Evolutionary conservation across 2,888 invertebrate genomes (phyloP), one percentile per base, ranked within the genome.

Genomic region (Drosophila stalkeri): DNA sequence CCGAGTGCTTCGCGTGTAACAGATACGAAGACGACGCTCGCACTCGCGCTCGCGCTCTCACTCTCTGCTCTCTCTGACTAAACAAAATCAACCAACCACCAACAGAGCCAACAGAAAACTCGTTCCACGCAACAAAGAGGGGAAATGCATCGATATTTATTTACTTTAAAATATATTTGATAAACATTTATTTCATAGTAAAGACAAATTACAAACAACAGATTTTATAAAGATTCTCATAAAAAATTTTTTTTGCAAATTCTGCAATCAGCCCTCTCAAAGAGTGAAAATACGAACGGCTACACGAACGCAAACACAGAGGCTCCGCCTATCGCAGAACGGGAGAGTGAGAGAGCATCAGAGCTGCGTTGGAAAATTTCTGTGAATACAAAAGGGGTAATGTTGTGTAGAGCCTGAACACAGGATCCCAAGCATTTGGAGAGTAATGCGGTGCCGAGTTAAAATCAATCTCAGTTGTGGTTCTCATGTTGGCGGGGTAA

Each of bases 271-370:
- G 27, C 65, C 44, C 65, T 69, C 80, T 72, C 44, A 8, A 16
- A 51, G 37, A 35, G 27, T 39, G 35, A 64, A 72, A 52, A 57
- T 23, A 56, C 71, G 63, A 66, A 55, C 51, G 39, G 33, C 41
- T 31, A 57, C 63, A 65, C 64, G 80, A 78, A 60, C 8, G 47
- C 70, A 35, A 59, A 33, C 63, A 63, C 68, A 72, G 57, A 74
- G 65, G 81, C 80, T 80, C 80, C 80, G 81, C 80, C 80, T 81
- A 80, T 81, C 77, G 52, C 63, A 63, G 60, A 61, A 52, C 77
- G 52, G 71, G 57, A 75, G 71, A 75, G 57, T 62, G 47, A 49
- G 69, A 60, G 69, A 64, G 20, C 23, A 41, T 9, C 18, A 54
- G 52, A 37, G 60, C 39, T 56, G 43, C 12, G 20, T 39, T 44